These are phyloP conservation scores for Staurois parvus DNA, from an alignment of 2,797 vertebrate species.

Conservation along the genomic window DNA sequence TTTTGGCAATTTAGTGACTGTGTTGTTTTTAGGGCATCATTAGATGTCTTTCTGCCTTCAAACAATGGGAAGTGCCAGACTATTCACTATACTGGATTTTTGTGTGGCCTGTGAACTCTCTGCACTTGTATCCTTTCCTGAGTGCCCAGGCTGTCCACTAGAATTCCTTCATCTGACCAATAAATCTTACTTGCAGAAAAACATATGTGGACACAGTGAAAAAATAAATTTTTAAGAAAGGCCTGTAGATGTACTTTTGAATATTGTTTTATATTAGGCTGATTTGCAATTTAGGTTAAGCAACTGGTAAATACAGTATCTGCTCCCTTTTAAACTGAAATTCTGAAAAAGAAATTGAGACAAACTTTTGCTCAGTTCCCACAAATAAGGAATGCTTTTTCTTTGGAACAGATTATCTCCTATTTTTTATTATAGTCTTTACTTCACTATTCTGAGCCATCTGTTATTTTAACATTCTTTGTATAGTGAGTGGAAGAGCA, in stretches of 20 bases:
- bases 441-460: not conserved
- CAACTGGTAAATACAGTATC: too few relatives aligned
- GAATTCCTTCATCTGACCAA: not conserved
- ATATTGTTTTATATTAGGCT: not conserved
- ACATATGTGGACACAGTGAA: not conserved
- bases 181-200: not conserved
- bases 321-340: too few relatives aligned
- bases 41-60: too few relatives aligned
- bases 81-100: too few relatives aligned
- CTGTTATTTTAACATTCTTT: constrained; percentile 7
- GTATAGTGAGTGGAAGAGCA: constrained; percentile 15
- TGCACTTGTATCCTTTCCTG: too few relatives aligned
- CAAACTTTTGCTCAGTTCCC: not conserved
- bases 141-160: too few relatives aligned
- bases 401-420: not conserved
- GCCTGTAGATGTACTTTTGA: not conserved
- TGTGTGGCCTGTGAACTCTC: too few relatives aligned
- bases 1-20: too few relatives aligned
- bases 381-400: not conserved
- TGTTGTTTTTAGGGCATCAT: too few relatives aligned
- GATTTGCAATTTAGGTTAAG: too few relatives aligned
- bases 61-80: too few relatives aligned
- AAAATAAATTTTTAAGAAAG: not conserved
- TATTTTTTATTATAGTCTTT: not conserved
- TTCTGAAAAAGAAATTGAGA: too few relatives aligned